A percentile compares a stretch with the other conserved stretches of the same genome.
Evolutionary conservation across 2,113 vertebrate genomes (phyloP).

Genomic region (Petroica traversi): DNA sequence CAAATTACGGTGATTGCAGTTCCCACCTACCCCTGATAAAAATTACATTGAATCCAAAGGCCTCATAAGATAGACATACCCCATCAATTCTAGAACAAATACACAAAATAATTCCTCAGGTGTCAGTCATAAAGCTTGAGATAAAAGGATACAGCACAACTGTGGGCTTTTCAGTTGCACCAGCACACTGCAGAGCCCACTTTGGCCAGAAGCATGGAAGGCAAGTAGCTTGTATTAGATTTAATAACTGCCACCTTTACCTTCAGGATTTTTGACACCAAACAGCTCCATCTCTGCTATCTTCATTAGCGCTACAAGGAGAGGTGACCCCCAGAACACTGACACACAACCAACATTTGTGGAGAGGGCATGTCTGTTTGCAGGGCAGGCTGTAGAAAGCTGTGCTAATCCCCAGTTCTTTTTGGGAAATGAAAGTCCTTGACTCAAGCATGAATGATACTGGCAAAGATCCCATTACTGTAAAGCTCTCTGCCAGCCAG

Average conservation of each 20-base stretch:
- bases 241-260: background rate
- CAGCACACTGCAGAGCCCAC: background rate
- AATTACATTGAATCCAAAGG: background rate
- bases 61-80: rapidly evolving
- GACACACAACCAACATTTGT: background rate
- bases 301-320: background rate
- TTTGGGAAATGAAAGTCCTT: conserved; percentile 65
- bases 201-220: background rate
- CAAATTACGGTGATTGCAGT: rapidly evolving
- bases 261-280: background rate
- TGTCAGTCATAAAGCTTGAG: background rate
- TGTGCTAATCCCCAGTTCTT: conserved; percentile 46
- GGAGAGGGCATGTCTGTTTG: background rate
- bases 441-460: conserved; percentile 59
- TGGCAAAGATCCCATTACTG: conserved; percentile 61
- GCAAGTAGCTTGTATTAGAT: background rate
- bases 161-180: background rate
- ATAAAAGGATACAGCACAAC: background rate
- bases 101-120: background rate
- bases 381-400: conserved; percentile 29
- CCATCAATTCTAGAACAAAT: background rate
- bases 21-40: background rate
- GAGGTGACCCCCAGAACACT: background rate
- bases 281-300: background rate
- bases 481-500: conserved; percentile 52